These are phyloP conservation scores for Percopsis omiscomaycus DNA, from an alignment of 2,797 vertebrate genomes.

Conservation along the genomic window DNA sequence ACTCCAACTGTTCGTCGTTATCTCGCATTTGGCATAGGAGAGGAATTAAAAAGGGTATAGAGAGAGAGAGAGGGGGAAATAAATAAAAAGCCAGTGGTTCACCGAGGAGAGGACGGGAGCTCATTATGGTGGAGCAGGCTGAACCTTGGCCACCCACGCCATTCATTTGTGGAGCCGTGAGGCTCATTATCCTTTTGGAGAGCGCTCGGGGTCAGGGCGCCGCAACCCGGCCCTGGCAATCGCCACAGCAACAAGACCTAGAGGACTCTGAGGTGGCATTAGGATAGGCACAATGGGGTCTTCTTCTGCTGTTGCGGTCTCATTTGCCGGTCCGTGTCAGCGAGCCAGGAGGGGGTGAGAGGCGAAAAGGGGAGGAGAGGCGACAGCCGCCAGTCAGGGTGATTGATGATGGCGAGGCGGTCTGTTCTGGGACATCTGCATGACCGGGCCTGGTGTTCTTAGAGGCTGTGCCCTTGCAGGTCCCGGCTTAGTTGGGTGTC, in stretches of 20 bases:
- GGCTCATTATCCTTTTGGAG: conserved; percentile 75
- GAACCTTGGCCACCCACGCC: conserved; percentile 64
- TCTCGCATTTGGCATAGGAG: conserved; percentile 34
- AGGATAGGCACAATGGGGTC: conserved; percentile 30
- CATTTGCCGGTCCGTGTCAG: conserved; percentile 43
- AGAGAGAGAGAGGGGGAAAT: not conserved
- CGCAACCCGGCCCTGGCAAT: conserved; percentile 60
- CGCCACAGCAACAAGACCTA: conserved; percentile 63
- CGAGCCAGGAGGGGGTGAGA: conserved; percentile 28
- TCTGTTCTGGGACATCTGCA: conserved; percentile 43
- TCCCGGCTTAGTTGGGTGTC: conserved; percentile 40
- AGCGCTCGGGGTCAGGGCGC: conserved; percentile 63
- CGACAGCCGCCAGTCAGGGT: conserved; percentile 55
- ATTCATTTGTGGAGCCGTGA: conserved; percentile 71
- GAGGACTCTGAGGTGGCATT: conserved; percentile 44
- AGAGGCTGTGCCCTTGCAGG: conserved; percentile 36
- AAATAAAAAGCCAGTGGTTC: conserved; percentile 50
- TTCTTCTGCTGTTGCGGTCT: conserved; percentile 36
- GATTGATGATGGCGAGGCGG: conserved; percentile 62
- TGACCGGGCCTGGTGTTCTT: conserved; percentile 29
- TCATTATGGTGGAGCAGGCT: conserved; percentile 68
- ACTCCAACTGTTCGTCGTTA: conserved; percentile 53
- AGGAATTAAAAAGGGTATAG: conserved; percentile 46
- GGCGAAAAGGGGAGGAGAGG: conserved; percentile 43
- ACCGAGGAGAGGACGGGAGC: conserved; percentile 58